Conservation (phyloP, 2,888 invertebrate genomes). For the Mylabris sibirica region DNA sequence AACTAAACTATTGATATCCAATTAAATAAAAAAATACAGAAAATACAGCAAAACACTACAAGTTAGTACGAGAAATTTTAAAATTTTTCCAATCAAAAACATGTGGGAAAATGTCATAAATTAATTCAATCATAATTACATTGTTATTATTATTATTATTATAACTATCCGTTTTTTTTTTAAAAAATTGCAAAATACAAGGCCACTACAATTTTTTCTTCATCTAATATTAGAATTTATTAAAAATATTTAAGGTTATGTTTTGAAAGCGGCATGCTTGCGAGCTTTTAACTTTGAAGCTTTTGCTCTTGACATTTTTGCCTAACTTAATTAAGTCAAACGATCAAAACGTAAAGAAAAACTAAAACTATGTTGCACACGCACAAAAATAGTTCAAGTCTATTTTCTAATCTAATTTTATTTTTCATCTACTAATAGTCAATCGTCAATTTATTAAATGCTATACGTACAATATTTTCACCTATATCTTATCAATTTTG, state of each 20-base stretch:
- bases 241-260: conserved; percentile 8
- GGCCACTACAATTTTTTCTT: not conserved
- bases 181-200: conserved; percentile 7
- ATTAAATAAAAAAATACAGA: conserved; percentile 22
- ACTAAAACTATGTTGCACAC: not conserved
- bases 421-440: not conserved
- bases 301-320: conserved; percentile 11
- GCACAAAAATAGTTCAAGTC: not conserved
- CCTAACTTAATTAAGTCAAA: not conserved
- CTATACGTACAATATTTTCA: not conserved
- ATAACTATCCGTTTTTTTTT: no score
- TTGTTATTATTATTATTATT: not conserved
- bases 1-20: conserved; percentile 16
- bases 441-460: not conserved
- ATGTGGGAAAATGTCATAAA: not conserved
- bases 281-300: not conserved
- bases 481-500: not conserved
- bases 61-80: conserved; percentile 34
- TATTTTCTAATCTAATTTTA: not conserved
- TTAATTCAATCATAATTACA: not conserved
- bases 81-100: not conserved
- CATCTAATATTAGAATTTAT: not conserved
- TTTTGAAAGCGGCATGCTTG: not conserved
- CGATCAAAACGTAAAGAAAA: not conserved
- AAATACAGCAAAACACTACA: conserved; percentile 25